phyloP scores from a whole-genome alignment of 2,797 vertebrate species.

The Allobates femoralis region DNA sequence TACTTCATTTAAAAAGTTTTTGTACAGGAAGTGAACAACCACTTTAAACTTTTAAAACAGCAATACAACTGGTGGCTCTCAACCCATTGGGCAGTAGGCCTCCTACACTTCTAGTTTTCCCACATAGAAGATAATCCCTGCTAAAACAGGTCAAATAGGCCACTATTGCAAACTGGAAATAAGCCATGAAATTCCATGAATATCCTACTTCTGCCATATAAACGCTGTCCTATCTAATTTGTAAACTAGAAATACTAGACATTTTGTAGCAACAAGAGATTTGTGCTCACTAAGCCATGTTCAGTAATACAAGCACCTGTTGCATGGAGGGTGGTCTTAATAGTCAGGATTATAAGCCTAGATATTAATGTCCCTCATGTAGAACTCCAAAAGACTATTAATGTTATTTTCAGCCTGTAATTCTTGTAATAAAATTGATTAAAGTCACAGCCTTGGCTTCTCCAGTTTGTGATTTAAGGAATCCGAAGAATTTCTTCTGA shows the following conservation, averaged over 20 bases:
- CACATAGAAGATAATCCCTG: neutral
- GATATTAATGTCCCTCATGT: conserved; percentile 61
- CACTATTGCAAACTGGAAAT: neutral
- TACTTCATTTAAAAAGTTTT: too few species aligned
- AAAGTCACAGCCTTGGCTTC: conserved; percentile 39
- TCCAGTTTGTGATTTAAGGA: conserved; percentile 48
- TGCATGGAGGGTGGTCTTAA: conserved; percentile 23
- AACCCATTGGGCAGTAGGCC: neutral
- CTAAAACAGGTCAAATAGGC: neutral
- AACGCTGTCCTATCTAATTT: neutral
- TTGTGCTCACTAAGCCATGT: conserved; percentile 4
- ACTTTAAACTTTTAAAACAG: neutral
- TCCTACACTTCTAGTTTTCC: neutral
- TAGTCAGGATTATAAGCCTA: neutral
- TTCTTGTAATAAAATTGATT: conserved; percentile 57
- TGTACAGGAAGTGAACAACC: too few species aligned
- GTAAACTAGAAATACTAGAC: neutral
- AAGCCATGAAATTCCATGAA: neutral
- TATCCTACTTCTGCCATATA: neutral
- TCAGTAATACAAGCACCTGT: conserved; percentile 10
- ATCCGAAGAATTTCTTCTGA: conserved; percentile 53
- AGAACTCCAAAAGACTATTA: conserved; percentile 74
- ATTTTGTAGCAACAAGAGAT: neutral
- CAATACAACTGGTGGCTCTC: neutral
- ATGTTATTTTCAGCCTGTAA: conserved; percentile 70